phyloP scores from a whole-genome alignment of 2,888 invertebrate genomes.

The Hipparchia sbordonii region DNA sequence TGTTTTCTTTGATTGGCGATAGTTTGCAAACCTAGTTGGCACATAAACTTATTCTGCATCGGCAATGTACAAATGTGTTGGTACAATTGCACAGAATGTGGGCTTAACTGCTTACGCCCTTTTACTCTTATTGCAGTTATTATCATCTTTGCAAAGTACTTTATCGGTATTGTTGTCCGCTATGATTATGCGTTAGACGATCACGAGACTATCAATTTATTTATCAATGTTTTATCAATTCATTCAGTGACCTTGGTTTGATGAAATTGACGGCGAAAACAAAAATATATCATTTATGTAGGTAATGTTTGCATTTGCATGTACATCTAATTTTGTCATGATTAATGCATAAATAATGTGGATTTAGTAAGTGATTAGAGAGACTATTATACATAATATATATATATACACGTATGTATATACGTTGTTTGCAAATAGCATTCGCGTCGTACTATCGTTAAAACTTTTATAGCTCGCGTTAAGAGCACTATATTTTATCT shows the following conservation, averaged over 20 bases:
- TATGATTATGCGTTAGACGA: neutral
- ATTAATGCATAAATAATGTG: neutral
- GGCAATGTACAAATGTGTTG: neutral
- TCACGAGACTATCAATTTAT: neutral
- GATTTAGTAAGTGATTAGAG: neutral
- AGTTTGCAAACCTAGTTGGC: constrained; percentile 31
- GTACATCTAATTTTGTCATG: too few relatives aligned
- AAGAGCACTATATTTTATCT: constrained; percentile 10
- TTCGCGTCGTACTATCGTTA: constrained; percentile 1
- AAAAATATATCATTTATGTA: neutral
- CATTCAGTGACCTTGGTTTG: neutral
- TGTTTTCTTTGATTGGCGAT: constrained; percentile 42
- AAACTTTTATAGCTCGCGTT: neutral
- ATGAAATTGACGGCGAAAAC: neutral
- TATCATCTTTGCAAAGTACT: neutral
- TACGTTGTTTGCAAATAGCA: constrained; percentile 2
- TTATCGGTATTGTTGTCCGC: too few relatives aligned
- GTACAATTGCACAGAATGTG: neutral
- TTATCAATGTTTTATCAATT: neutral
- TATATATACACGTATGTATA: too few relatives aligned
- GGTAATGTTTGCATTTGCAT: too few relatives aligned
- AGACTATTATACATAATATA: neutral
- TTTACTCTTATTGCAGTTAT: too few relatives aligned
- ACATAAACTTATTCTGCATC: neutral
- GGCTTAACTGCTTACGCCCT: too few relatives aligned